Percentiles rank a stretch among this genome's conserved stretches.
These are phyloP conservation scores for Riparia riparia DNA, from an alignment of 2,113 vertebrate species.

Conservation along the genomic window DNA sequence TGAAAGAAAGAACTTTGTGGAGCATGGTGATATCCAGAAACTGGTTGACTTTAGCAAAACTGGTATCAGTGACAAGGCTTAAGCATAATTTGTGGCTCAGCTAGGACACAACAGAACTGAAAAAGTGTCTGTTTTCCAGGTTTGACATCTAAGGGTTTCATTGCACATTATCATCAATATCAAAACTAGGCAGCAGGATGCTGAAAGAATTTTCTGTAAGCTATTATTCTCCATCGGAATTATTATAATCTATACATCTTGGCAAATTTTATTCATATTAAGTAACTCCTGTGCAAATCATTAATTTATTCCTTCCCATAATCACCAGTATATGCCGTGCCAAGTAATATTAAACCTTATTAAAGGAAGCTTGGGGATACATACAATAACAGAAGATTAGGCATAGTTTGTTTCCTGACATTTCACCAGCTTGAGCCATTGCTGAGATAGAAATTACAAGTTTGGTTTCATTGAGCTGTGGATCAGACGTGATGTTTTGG, in stretches of 20 bases:
- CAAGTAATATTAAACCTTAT: neutral
- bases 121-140: neutral
- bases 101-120: neutral
- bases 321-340: neutral
- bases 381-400: neutral
- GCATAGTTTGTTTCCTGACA: neutral
- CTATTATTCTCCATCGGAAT: neutral
- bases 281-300: neutral
- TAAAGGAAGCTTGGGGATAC: neutral
- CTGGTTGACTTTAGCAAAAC: neutral
- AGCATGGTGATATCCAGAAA: neutral
- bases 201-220: neutral
- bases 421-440: neutral
- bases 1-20: neutral
- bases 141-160: neutral
- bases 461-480: neutral
- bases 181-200: neutral
- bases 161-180: neutral
- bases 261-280: neutral
- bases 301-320: neutral
- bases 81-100: neutral
- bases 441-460: neutral
- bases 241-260: neutral
- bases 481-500: accelerated
- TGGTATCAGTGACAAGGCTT: neutral